These are phyloP conservation scores for Nanorana parkeri DNA, from an alignment of 2,113 vertebrate genomes.

Conservation along the genomic window DNA sequence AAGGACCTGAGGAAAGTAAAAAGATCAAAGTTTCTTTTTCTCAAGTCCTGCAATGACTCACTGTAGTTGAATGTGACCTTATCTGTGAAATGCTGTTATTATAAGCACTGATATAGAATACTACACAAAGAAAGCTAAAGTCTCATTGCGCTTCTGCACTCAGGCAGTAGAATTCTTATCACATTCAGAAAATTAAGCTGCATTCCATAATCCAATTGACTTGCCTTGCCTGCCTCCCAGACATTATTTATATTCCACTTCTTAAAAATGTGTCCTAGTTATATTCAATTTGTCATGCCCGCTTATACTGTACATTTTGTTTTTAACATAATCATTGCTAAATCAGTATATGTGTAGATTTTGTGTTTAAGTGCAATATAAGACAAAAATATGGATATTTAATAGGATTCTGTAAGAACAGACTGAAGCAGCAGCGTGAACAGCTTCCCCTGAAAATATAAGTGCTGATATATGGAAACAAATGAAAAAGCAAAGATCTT, in stretches of 20 bases:
- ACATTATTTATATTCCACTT: constrained; percentile 31
- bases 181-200: constrained; percentile 26
- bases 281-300: constrained; percentile 25
- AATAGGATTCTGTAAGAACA: no score
- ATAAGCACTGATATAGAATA: constrained; percentile 2
- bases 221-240: constrained; percentile 33
- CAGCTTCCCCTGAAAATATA: no score
- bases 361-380: not conserved
- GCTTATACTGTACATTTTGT: constrained; percentile 15
- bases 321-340: constrained; percentile 27
- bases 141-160: not conserved
- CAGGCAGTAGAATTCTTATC: constrained; percentile 30
- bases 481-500: no score
- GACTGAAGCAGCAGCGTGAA: no score
- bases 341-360: not conserved
- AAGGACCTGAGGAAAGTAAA: constrained; percentile 4
- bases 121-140: not conserved
- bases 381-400: no score
- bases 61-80: constrained; percentile 22
- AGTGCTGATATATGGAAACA: no score
- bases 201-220: constrained; percentile 46
- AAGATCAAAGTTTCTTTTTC: constrained; percentile 9
- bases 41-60: constrained; percentile 27
- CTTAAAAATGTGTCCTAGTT: constrained; percentile 38
- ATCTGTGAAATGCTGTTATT: constrained; percentile 41